Evolutionary conservation across 2,113 vertebrate genomes (phyloP), one percentile per base, ranked within the genome.

Genomic region (Polypterus bichir): DNA sequence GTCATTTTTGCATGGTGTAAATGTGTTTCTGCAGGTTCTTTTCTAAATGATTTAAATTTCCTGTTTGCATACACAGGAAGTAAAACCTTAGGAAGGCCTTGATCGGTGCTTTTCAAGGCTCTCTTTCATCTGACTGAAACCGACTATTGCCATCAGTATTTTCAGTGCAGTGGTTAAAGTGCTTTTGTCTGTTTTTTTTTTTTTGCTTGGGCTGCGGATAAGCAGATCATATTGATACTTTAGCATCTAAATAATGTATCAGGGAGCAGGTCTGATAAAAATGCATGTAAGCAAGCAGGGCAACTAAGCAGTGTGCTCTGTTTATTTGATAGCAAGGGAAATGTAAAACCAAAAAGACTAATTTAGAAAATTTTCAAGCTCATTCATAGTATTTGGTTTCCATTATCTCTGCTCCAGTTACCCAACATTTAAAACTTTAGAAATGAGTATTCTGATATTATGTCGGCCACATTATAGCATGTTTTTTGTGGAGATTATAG

Each of bases 281-380:
- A 52, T 52, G 10, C 44, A 44, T n/a, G 5, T 61, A n/a, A 10
- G 3, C 49, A 44, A 54, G 48, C 4, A 51, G 48, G 6, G 46
- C 10, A 61, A 51, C 46, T 7, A 9, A 10, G 5, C n/a, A 53
- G 49, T 0, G n/a, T 9, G 46, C 4, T 45, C 46, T 46, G 45
- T 62, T 47, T 54, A 53, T 11, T 55, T 47, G 49, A 62, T 57
- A 44, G 54, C 54, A 9, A 9, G 54, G 59, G 64, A 61, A 61
- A 65, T 47, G 46, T 56, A 48, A 60, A 54, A 65, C 64, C 64
- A 3, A 46, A 7, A n/a, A 1, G 48, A 9, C 59, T 7, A 44
- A 51, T 61, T 60, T 56, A 61, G 53, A 49, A 58, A 54, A 52
- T 10, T 10, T 52, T 3, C 51, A 7, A 7, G 27, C 27, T 27